Conservation (phyloP, 2,113 vertebrate genomes). For the Mus musculus region GRCm39 chr2:165919501-165920000, state of each 20-base stretch:
- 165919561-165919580: slow-evolving; percentile 80
- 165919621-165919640: not conserved
- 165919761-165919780: not conserved
- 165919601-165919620: not conserved
- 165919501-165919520: slow-evolving; percentile 94
- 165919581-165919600: not conserved
- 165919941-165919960: too few species aligned
- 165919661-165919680: not conserved
- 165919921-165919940: too few species aligned
- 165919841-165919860: too few species aligned
- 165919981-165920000: too few species aligned
- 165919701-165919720: not conserved
- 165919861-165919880: too few species aligned
- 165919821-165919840: not conserved
- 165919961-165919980: too few species aligned
- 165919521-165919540: slow-evolving; percentile 94
- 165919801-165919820: not conserved
- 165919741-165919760: not conserved
- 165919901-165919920: too few species aligned
- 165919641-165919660: not conserved
- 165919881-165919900: too few species aligned
- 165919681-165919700: not conserved
- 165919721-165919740: too few species aligned
- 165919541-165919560: slow-evolving; percentile 94
- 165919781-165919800: not conserved